Base-by-base conservation (phyloP, 2,113 vertebrate species). In the Solea solea region DNA sequence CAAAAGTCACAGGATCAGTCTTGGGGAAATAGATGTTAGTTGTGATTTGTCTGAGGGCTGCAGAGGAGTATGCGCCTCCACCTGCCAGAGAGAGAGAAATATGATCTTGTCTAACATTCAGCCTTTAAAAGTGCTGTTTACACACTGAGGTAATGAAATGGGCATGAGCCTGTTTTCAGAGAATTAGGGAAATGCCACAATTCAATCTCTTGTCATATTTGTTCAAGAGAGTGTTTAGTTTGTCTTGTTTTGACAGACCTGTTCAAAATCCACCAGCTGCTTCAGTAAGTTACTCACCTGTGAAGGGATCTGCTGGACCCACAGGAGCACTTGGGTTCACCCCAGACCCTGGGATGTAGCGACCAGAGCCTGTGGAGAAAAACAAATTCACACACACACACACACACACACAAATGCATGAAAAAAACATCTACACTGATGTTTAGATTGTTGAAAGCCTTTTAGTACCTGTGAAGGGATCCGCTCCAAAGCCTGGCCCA, bases 1-100 rank as follows among this genome's bases (percentile, higher is more conserved):
- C 97, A 91, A 99, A 99, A 45, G 95, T 96, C 41, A 99, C 95
- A 63, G 93, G 94, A 9, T 99, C 97, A 25, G 94, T 96, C 90
- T 97, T 98, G 0, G 98, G 98, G 80, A 98, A 99, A 90, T 97
- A 99, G 86, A 96, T 94, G 86, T 99, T 99, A 90, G 94, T 91
- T 55, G 86, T 5, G 28, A 89, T 68, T 74, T 94, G 93, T 28
- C 85, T 92, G 12, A 69, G 65, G 16, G 81, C 81, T 52, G 85
- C 64, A 12, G 93, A 93, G 14, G 92, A 92, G 89, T 96, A 98
- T 21, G 96, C 95, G 3, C 90, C 91, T 72, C 81, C 93, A 69
- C 96, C 98, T 99, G 83, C 2, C 51, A 15, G 59, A 45, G 0
- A 21, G 7, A 4, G 3, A 57, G 0, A 1, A 46, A 16, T n/a